phyloP scores from a whole-genome alignment of 2,888 invertebrate species.

The Selenia dentaria region DNA sequence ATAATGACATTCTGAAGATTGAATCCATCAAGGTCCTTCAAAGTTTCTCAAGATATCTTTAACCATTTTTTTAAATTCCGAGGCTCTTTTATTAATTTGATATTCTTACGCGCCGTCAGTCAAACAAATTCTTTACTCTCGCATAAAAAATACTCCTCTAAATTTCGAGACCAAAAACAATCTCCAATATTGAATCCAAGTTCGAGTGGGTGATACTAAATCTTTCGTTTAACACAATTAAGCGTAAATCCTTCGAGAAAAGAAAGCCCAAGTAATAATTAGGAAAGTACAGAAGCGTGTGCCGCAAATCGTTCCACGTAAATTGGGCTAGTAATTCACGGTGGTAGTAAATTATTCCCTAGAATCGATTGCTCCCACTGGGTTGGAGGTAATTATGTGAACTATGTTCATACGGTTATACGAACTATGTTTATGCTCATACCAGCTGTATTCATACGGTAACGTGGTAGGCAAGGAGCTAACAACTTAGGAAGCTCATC shows the following conservation, averaged over 20 bases:
- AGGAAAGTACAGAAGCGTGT: conserved; percentile 24
- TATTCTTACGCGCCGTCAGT: too few relatives aligned
- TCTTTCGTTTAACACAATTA: conserved; percentile 20
- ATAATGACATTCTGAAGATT: too few relatives aligned
- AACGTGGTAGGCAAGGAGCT: background rate
- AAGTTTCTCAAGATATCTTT: too few relatives aligned
- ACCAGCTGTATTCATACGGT: background rate
- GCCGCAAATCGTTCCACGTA: conserved; percentile 39
- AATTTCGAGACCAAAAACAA: too few relatives aligned
- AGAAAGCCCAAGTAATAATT: conserved; percentile 32
- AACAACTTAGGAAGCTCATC: too few relatives aligned
- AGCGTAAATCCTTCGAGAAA: conserved; percentile 23
- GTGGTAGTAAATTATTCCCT: conserved; percentile 47
- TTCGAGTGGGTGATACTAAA: conserved; percentile 14
- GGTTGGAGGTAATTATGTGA: conserved; percentile 38
- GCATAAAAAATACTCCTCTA: too few relatives aligned
- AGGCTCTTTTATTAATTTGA: too few relatives aligned
- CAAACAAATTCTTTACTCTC: too few relatives aligned
- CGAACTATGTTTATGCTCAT: background rate
- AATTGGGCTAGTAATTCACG: conserved; percentile 44
- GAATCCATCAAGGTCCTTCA: too few relatives aligned
- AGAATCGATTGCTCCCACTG: conserved; percentile 40
- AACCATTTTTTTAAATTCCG: too few relatives aligned
- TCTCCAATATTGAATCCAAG: conserved; percentile 8
- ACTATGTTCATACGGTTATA: conserved; percentile 18